Evolutionary conservation across 1,140 invertebrate genomes (phyloP).

Genomic region (Onthophagus taurus): DNA sequence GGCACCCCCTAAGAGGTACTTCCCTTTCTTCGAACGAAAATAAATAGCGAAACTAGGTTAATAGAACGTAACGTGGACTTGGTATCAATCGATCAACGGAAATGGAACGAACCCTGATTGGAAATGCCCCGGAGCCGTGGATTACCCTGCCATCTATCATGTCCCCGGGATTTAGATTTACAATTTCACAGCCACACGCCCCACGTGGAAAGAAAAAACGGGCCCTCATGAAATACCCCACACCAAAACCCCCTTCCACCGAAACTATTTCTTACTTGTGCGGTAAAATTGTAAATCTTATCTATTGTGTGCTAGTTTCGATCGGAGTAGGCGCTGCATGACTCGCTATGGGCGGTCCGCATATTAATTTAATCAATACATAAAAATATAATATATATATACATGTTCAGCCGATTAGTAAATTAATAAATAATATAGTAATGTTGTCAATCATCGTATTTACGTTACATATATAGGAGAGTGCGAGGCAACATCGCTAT

Average conservation of each 20-base stretch:
- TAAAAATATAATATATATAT: not conserved
- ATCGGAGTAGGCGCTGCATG: constrained; percentile 6
- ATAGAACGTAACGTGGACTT: not conserved
- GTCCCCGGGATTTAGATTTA: constrained; percentile 10
- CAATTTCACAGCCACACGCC: constrained; percentile 9
- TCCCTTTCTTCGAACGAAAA: not conserved
- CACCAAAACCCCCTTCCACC: constrained; percentile 30
- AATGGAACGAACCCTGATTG: not conserved
- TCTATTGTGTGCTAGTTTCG: not conserved
- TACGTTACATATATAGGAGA: not conserved
- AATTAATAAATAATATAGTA: not conserved
- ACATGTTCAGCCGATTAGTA: not conserved
- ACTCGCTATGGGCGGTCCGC: constrained; percentile 3
- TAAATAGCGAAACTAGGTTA: not conserved
- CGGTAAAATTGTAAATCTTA: constrained; percentile 32
- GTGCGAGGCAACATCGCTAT: not conserved
- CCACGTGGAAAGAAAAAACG: not conserved
- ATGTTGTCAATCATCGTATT: not conserved
- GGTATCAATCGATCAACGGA: not conserved
- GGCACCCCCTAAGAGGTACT: not conserved
- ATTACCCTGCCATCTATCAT: constrained; percentile 12
- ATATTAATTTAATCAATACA: too few species aligned
- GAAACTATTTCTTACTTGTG: constrained; percentile 18
- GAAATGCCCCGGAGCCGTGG: not conserved
- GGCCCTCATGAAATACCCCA: not conserved